Evolutionary conservation across 2,113 vertebrate genomes (phyloP).

Genomic region (Gymnocephalus cernua): DNA sequence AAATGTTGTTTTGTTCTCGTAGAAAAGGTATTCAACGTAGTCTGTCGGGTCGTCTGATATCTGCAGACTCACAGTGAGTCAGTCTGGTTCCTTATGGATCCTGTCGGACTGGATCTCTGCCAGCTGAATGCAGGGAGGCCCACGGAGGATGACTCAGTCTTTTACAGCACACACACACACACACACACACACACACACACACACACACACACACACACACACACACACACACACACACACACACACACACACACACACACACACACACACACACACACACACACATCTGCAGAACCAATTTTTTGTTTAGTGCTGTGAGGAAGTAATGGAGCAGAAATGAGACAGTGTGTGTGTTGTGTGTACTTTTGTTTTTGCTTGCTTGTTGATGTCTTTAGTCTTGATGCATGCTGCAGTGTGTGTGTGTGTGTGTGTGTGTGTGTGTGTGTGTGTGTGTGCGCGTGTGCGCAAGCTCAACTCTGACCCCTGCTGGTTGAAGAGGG

Average conservation of each 20-base stretch:
- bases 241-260: not conserved
- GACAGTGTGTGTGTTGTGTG: conserved; percentile 9
- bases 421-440: not conserved
- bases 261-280: not conserved
- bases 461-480: not conserved
- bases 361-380: not conserved
- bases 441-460: not conserved
- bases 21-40: not conserved
- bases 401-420: not conserved
- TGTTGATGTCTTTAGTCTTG: not conserved
- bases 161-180: conserved; percentile 21
- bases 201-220: conserved; percentile 8
- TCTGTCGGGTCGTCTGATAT: not conserved
- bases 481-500: conserved; percentile 63
- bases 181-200: conserved; percentile 25
- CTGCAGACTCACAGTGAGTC: conserved; percentile 23
- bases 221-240: not conserved
- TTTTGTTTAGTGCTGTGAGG: conserved; percentile 7
- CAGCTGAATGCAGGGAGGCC: conserved; percentile 27
- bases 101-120: conserved; percentile 3
- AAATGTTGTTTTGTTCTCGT: too few relatives aligned
- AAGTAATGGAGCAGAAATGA: conserved; percentile 7
- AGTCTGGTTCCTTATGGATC: conserved; percentile 16
- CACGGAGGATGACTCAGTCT: conserved; percentile 45
- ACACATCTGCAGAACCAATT: not conserved